phyloP scores from a whole-genome alignment of 2,797 vertebrate species.

The Astyanax mexicanus region DNA sequence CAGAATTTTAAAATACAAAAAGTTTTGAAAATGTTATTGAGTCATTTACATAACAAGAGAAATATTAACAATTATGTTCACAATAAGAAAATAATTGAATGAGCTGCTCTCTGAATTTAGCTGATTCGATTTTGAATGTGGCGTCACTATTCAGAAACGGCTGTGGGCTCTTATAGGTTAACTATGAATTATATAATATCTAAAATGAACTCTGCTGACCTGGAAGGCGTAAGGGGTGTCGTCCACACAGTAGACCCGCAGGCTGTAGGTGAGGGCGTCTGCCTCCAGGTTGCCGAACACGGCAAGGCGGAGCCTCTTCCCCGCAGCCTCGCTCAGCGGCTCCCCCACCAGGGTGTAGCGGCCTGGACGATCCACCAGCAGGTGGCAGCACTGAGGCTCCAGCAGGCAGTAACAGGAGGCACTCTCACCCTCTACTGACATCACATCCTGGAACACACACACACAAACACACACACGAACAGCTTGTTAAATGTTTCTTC shows the following conservation, averaged over 20 bases:
- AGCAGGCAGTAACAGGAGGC: slow-evolving; percentile 94
- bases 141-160: too few relatives aligned
- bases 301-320: slow-evolving; percentile 92
- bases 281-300: slow-evolving; percentile 91
- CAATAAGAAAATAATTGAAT: too few relatives aligned
- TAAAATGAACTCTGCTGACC: slow-evolving; percentile 71
- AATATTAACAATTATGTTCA: too few relatives aligned
- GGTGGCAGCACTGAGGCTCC: slow-evolving; percentile 91
- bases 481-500: not conserved
- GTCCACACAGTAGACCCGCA: slow-evolving; percentile 95
- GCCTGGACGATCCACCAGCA: slow-evolving; percentile 93
- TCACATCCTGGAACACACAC: slow-evolving; percentile 85
- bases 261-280: slow-evolving; percentile 87
- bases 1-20: too few relatives aligned
- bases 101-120: too few relatives aligned
- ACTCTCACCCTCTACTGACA: slow-evolving; percentile 94
- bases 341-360: slow-evolving; percentile 93
- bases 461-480: not conserved
- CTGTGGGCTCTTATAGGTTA: not conserved
- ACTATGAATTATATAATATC: not conserved
- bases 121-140: too few relatives aligned
- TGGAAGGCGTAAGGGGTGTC: slow-evolving; percentile 96
- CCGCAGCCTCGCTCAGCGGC: slow-evolving; percentile 88
- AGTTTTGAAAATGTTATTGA: too few relatives aligned
- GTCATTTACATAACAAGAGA: too few relatives aligned